phyloP scores from a whole-genome alignment of 2,888 invertebrate species.

The Acrobasis suavella region DNA sequence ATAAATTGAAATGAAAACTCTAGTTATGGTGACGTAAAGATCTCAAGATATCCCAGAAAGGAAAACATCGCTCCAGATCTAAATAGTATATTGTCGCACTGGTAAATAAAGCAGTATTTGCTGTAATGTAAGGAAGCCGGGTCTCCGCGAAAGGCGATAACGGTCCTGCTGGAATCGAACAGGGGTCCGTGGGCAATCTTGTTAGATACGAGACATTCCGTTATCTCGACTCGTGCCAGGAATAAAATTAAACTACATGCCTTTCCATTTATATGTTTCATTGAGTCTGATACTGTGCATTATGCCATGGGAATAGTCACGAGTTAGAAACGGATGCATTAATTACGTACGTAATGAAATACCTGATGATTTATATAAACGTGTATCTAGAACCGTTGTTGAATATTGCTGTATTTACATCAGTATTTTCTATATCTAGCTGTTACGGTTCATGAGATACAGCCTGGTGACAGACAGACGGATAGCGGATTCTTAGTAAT shows the following conservation, averaged over 20 bases:
- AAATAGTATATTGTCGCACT: constrained; percentile 9
- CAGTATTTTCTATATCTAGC: no score
- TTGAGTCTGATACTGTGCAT: constrained; percentile 7
- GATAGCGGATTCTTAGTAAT: no score
- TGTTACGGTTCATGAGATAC: no score
- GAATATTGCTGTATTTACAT: neutral
- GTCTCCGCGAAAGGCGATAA: constrained; percentile 60
- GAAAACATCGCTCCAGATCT: constrained; percentile 1
- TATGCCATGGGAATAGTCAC: constrained; percentile 21
- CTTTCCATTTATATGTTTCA: constrained; percentile 18
- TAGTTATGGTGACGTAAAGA: neutral
- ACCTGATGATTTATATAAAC: neutral
- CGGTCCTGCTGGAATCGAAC: constrained; percentile 54
- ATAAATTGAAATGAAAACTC: neutral
- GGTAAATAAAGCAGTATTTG: constrained; percentile 11
- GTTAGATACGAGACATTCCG: constrained; percentile 41
- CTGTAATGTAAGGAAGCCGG: constrained; percentile 40
- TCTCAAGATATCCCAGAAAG: neutral
- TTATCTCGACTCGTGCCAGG: constrained; percentile 25
- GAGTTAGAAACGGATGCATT: constrained; percentile 3
- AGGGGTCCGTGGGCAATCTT: constrained; percentile 50
- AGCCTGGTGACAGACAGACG: no score
- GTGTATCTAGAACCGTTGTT: neutral
- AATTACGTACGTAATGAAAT: constrained; percentile 3
- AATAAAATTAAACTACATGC: constrained; percentile 22